phyloP scores from a whole-genome alignment of 1,140 invertebrate species.

The Phenacoccus solenopsis region DNA sequence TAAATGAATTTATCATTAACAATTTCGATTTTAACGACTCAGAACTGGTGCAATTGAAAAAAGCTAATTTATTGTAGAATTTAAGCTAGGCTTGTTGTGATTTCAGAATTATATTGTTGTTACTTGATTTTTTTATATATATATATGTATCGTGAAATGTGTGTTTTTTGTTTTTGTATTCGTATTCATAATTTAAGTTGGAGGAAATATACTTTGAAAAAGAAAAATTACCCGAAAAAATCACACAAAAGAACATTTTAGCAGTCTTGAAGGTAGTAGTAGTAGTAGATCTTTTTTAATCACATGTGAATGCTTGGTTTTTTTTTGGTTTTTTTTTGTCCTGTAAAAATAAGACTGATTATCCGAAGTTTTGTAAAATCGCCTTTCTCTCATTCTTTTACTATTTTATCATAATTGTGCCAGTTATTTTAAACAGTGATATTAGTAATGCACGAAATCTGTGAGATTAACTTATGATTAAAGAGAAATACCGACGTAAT shows the following conservation, averaged over 20 bases:
- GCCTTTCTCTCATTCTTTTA: not conserved
- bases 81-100: not conserved
- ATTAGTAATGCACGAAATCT: not conserved
- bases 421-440: not conserved
- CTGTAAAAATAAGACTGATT: slow-evolving; percentile 3
- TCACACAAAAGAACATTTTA: not conserved
- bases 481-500: not conserved
- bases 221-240: not conserved
- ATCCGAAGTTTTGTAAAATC: not conserved
- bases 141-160: not conserved
- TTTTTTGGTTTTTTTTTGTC: not conserved
- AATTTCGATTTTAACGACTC: not conserved
- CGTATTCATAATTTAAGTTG: not conserved
- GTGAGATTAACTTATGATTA: not conserved
- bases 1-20: not conserved
- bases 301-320: not conserved
- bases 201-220: not conserved
- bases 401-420: not conserved
- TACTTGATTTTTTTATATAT: not conserved
- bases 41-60: slow-evolving; percentile 1
- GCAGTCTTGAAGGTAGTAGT: too few species aligned
- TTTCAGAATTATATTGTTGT: not conserved
- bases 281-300: not conserved
- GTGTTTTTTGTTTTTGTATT: not conserved
- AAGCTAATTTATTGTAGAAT: not conserved